These are phyloP conservation scores for Acromyrmex heyeri DNA, from an alignment of 1,140 invertebrate genomes.

Conservation along the genomic window DNA sequence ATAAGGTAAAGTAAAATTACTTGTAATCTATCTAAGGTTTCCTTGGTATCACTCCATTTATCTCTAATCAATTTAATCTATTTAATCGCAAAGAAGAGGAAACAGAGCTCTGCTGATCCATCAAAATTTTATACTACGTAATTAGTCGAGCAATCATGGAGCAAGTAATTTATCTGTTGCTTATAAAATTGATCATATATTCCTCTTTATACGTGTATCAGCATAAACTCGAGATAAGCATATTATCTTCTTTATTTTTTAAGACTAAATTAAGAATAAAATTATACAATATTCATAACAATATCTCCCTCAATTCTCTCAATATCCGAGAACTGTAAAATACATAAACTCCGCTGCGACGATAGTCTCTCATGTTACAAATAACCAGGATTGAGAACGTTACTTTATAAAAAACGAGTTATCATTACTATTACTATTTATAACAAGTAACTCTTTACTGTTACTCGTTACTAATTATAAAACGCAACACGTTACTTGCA, in stretches of 20 bases:
- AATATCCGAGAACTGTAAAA: not conserved
- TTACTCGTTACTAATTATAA: too few species aligned
- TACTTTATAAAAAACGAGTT: too few species aligned
- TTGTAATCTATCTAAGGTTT: not conserved
- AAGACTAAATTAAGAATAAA: not conserved
- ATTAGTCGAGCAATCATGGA: not conserved
- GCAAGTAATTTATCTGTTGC: not conserved
- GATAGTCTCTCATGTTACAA: not conserved
- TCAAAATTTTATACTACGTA: not conserved
- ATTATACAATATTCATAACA: not conserved
- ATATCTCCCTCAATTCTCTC: not conserved
- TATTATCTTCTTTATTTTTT: not conserved
- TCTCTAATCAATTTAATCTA: slow-evolving; percentile 24
- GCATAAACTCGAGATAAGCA: not conserved
- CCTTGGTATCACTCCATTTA: slow-evolving; percentile 5
- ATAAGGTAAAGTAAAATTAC: not conserved
- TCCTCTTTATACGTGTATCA: not conserved
- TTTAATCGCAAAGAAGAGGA: not conserved
- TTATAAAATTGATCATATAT: not conserved
- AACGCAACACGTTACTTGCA: too few species aligned
- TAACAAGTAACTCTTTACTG: too few species aligned
- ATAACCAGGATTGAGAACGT: too few species aligned
- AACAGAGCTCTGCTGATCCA: not conserved
- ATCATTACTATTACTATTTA: too few species aligned
- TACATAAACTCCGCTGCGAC: not conserved